phyloP scores from a whole-genome alignment of 2,113 vertebrate species.

The zebrafish (Danio rerio) region GRCz12tu NC_133199.1:40526001-40526500 shows the following conservation, averaged over 20 bases:
- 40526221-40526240: background rate
- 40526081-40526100: background rate
- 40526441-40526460: background rate
- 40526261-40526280: background rate
- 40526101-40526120: background rate
- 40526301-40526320: background rate
- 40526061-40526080: background rate
- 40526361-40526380: constrained; percentile 9
- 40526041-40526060: background rate
- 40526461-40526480: background rate
- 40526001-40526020: background rate
- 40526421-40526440: background rate
- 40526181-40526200: background rate
- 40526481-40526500: too few species aligned
- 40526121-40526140: background rate
- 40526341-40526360: background rate
- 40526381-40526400: background rate
- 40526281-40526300: constrained; percentile 4
- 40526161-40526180: background rate
- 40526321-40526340: too few species aligned
- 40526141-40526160: background rate
- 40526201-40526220: background rate
- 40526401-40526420: background rate
- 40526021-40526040: background rate
- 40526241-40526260: background rate